These are phyloP conservation scores for Drosophila greeni DNA, from an alignment of 2,888 invertebrate genomes.

Conservation along the genomic window DNA sequence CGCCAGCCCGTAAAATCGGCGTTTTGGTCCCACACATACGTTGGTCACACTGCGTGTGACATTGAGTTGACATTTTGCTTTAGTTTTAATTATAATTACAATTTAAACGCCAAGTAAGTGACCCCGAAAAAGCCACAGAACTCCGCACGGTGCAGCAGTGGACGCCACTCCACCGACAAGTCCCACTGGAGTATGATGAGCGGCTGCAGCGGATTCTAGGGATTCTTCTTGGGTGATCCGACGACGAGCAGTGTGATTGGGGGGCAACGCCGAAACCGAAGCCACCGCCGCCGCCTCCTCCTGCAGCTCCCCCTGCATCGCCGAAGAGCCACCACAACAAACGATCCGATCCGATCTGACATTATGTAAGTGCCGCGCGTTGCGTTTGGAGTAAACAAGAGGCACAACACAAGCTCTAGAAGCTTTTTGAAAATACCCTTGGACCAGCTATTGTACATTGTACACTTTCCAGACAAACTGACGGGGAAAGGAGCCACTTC, in stretches of 20 bases:
- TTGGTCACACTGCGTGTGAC: conserved; percentile 69
- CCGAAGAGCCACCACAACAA: conserved; percentile 25
- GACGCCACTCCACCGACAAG: conserved; percentile 1
- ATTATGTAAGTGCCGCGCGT: conserved; percentile 34
- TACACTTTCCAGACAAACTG: not conserved
- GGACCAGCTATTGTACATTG: no score
- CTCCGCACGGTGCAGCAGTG: conserved; percentile 8
- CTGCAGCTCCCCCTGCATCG: conserved; percentile 9
- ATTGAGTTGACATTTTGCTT: conserved; percentile 77
- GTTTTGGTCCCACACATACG: not conserved
- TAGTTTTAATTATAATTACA: conserved; percentile 47
- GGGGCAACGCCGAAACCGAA: conserved; percentile 6
- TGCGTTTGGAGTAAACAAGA: conserved; percentile 27
- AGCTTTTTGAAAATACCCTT: not conserved
- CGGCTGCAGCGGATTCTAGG: conserved; percentile 45
- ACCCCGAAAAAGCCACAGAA: conserved; percentile 16
- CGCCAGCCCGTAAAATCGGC: not conserved
- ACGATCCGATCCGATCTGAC: conserved; percentile 18
- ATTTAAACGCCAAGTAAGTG: conserved; percentile 41
- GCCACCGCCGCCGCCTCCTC: conserved; percentile 11
- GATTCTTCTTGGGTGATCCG: conserved; percentile 15
- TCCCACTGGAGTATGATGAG: conserved; percentile 49
- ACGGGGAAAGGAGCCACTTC: not conserved
- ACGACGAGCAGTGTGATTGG: conserved; percentile 10
- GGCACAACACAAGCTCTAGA: conserved; percentile 2